Evolutionary conservation across 2,113 vertebrate genomes (phyloP), one percentile per base, ranked within the genome.

Genomic region (Cynoglossus semilaevis): DNA sequence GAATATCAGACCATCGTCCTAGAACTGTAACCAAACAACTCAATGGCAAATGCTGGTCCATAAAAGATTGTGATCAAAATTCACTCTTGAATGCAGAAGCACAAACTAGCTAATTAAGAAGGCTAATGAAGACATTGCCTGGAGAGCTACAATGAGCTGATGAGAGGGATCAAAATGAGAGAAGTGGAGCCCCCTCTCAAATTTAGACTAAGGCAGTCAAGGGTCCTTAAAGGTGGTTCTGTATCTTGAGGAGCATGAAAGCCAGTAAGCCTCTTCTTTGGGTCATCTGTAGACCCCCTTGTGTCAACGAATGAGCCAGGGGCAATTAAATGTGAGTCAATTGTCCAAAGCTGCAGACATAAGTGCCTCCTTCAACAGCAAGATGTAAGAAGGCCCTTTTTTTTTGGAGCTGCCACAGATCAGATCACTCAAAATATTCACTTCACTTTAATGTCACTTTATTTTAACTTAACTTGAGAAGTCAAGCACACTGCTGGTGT

Each of bases 111-210:
- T 82, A 74, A 88, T 88, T 86, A 74, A 77, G 75, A 52, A 69
- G 76, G 63, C 70, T 83, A 82, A 83, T 88, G 74, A 83, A 85
- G 71, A 76, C 74, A 85, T 54, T 60, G 71, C 77, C 80, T 74
- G 60, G 57, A 69, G 82, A 16, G 43, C 62, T 61, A 40, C 52
- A 71, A 76, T 49, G 60, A 68, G 65, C 22, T 29, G 22, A 79
- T 34, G 63, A 60, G 71, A 40, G 59, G 66, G 22, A 29, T 29
- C 22, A 29, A 72, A 44, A 40, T 2, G 52, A 73, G 67, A 51
- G 69, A 29, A 29, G 22, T 29, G 22, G 63, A 73, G 51, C 54
- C 53, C 73, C 72, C 63, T 74, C 57, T 49, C 67, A 42, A 41
- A 22, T 45, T 29, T 52, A 66, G 0, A 6, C 51, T 12, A 59